A percentile compares a stretch with the other conserved stretches of the same genome.
phyloP scores from a whole-genome alignment of 2,113 vertebrate species.

The Pelvicachromis taeniatus region DNA sequence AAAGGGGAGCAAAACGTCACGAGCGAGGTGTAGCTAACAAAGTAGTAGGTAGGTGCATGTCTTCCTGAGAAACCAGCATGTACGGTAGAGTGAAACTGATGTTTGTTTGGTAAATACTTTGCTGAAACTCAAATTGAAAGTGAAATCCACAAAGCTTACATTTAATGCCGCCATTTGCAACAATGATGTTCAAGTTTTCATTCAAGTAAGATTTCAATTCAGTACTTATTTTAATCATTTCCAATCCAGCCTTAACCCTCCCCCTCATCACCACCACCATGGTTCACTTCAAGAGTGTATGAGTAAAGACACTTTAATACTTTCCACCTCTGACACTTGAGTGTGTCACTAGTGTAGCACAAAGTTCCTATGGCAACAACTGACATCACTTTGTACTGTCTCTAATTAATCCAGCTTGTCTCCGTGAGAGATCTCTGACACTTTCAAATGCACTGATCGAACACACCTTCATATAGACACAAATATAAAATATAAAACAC shows the following conservation, averaged over 20 bases:
- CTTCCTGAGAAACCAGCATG: neutral
- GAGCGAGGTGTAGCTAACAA: neutral
- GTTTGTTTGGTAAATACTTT: neutral
- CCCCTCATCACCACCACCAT: neutral
- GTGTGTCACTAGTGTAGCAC: neutral
- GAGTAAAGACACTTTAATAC: neutral
- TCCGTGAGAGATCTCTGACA: neutral
- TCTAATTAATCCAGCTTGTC: constrained; percentile 1
- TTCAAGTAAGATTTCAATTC: neutral
- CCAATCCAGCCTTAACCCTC: neutral
- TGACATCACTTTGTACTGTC: neutral
- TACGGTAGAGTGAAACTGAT: neutral
- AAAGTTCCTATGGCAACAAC: constrained; percentile 23
- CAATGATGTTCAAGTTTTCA: neutral
- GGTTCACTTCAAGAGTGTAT: neutral
- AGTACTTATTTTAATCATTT: neutral
- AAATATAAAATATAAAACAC: neutral
- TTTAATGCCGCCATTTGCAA: neutral
- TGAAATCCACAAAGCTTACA: neutral
- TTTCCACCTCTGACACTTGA: neutral
- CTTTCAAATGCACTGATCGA: neutral
- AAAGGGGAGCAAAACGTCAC: neutral
- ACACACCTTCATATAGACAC: neutral
- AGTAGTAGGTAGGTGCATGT: neutral
- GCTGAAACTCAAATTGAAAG: neutral